Percentiles rank a stretch among this genome's conserved stretches.
These are phyloP conservation scores for Caenorhabditis imperialis DNA, from an alignment of 2,888 invertebrate species.

Conservation along the genomic window DNA sequence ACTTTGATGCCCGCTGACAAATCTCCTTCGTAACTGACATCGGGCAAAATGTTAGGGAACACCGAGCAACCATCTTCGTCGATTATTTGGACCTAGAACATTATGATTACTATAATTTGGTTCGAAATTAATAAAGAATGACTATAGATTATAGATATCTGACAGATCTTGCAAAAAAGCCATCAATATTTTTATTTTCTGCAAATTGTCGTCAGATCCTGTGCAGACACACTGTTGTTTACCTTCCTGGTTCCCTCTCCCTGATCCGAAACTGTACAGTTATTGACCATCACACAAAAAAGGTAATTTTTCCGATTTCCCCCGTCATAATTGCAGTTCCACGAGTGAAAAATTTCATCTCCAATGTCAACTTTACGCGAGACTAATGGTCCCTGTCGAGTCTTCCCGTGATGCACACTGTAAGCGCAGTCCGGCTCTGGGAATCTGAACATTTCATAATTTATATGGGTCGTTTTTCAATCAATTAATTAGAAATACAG, in stretches of 20 bases:
- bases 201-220: too few relatives aligned
- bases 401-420: constrained; percentile 61
- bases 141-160: too few relatives aligned
- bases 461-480: background rate
- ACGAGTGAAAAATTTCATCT: constrained; percentile 62
- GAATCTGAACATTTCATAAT: constrained; percentile 50
- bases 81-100: constrained; percentile 70
- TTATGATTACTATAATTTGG: too few relatives aligned
- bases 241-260: constrained; percentile 37
- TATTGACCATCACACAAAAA: constrained; percentile 77
- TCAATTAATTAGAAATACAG: background rate
- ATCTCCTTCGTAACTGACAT: constrained; percentile 71
- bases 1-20: constrained; percentile 71
- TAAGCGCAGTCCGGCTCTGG: constrained; percentile 74
- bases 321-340: constrained; percentile 70
- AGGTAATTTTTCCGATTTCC: constrained; percentile 57
- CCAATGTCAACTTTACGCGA: constrained; percentile 56
- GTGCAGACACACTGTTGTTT: too few relatives aligned
- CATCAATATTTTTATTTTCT: background rate
- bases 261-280: constrained; percentile 71
- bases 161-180: too few relatives aligned
- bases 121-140: too few relatives aligned
- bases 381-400: constrained; percentile 33
- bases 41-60: constrained; percentile 73
- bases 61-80: constrained; percentile 77